Conservation (phyloP, 2,113 vertebrate species). For the Halcyon malimbica region DNA sequence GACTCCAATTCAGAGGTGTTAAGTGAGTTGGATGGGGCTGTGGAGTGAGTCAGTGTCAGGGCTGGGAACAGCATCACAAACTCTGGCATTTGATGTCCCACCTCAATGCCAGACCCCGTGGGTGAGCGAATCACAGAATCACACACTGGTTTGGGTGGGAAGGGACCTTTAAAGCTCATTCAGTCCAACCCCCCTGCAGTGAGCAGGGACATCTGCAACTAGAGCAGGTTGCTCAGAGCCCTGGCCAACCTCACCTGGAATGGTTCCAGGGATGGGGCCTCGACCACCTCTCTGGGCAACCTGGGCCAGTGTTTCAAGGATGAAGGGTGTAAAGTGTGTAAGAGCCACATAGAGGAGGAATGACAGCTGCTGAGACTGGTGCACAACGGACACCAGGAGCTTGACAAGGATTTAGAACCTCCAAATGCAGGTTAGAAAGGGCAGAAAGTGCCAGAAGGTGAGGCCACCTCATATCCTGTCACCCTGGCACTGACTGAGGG, state of each 20-base stretch:
- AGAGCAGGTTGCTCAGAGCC: not conserved
- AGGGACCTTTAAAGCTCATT: not conserved
- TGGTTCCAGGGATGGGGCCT: not conserved
- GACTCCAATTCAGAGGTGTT: not conserved
- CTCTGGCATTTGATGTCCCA: not conserved
- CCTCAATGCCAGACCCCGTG: not conserved
- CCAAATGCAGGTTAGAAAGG: too few relatives aligned
- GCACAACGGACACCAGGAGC: too few relatives aligned
- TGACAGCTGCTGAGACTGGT: not conserved
- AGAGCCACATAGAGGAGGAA: rapidly evolving
- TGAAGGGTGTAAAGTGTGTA: too few relatives aligned
- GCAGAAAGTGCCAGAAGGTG: not conserved
- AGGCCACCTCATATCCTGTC: too few relatives aligned
- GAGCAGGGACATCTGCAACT: not conserved
- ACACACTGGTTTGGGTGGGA: not conserved
- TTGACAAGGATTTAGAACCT: not conserved
- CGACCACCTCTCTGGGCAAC: not conserved
- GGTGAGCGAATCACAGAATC: not conserved
- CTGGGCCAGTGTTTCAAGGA: not conserved
- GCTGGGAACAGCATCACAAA: not conserved
- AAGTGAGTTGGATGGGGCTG: not conserved
- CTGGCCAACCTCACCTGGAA: not conserved
- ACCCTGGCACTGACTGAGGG: not conserved
- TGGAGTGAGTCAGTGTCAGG: not conserved
- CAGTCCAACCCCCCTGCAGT: not conserved